Evolutionary conservation across 2,113 vertebrate species (phyloP), one percentile per base, ranked within the genome.

Genomic region (Pedetes capensis): DNA sequence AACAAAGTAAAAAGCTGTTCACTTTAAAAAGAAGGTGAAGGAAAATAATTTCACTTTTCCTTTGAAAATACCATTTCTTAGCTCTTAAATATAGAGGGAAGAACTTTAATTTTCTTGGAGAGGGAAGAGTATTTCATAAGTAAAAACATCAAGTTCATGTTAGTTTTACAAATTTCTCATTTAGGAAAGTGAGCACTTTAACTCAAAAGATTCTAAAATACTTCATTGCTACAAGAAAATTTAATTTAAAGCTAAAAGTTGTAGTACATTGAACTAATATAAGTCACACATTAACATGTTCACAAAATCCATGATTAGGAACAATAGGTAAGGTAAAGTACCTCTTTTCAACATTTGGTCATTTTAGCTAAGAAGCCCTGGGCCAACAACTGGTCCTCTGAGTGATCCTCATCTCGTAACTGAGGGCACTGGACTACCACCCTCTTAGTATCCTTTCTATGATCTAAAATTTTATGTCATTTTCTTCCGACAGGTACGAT

Each of bases 121-220:
- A 51, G 20, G 34, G 8, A 25, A 39, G 39, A 66, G 5, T 75
- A 64, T 71, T 94, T 93, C 68, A 29, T 74, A 96, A 93, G 91
- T 92, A 96, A 96, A 94, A 97, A 94, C 25, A 82, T 93, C 81
- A 95, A 81, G 0, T 92, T 86, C 89, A 80, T 64, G 74, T 91
- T 81, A 89, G 80, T 69, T 96, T n/a, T 93, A 95, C 84, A 95
- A 96, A 94, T 80, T 63, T 89, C 53, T 94, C 37, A 42, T 86
- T 91, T 94, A 91, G 55, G 37, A 94, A 96, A 94, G 55, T 27
- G n/a, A 83, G 27, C 34, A 91, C 37, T 79, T 74, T 42, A 95
- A 93, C 39, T 91, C 72, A 93, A 95, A 96, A 49, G 44, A 94
- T 78, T 90, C 63, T 57, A 91, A 95, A 95, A 83, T 85, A 96